These are phyloP conservation scores for Chironomus tepperi DNA, from an alignment of 1,140 invertebrate species.

Conservation along the genomic window DNA sequence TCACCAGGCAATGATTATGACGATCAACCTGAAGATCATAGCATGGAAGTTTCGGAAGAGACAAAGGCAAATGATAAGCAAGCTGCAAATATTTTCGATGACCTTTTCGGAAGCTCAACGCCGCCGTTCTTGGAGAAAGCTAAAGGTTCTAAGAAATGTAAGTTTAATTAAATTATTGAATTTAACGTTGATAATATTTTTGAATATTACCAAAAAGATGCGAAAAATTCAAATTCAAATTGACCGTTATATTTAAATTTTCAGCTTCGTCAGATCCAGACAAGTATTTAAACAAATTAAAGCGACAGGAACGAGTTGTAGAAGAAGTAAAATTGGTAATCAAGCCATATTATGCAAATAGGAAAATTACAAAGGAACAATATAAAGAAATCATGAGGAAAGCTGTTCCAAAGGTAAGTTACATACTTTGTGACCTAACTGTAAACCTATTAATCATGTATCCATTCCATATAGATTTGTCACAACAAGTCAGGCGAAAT, in stretches of 20 bases:
- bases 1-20: conserved; percentile 75
- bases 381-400: conserved; percentile 96
- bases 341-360: conserved; percentile 91
- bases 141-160: background rate
- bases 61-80: background rate
- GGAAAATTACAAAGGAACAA: conserved; percentile 90
- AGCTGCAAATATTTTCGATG: background rate
- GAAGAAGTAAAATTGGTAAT: conserved; percentile 94
- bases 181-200: no score
- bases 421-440: no score
- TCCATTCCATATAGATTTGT: conserved; percentile 80
- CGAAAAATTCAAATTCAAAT: background rate
- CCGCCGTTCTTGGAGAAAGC: background rate
- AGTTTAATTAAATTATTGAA: background rate
- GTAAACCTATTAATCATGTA: no score
- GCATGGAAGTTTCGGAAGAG: conserved; percentile 30
- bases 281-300: conserved; percentile 91
- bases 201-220: background rate
- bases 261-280: background rate
- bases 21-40: conserved; percentile 74
- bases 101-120: conserved; percentile 1
- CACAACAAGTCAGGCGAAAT: conserved; percentile 93
- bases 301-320: conserved; percentile 92
- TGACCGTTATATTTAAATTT: background rate
- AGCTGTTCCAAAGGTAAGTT: conserved; percentile 88